Percentiles rank a stretch among this genome's conserved stretches.
Evolutionary conservation across 2,888 invertebrate species (phyloP).

Genomic region (Drepana falcataria): DNA sequence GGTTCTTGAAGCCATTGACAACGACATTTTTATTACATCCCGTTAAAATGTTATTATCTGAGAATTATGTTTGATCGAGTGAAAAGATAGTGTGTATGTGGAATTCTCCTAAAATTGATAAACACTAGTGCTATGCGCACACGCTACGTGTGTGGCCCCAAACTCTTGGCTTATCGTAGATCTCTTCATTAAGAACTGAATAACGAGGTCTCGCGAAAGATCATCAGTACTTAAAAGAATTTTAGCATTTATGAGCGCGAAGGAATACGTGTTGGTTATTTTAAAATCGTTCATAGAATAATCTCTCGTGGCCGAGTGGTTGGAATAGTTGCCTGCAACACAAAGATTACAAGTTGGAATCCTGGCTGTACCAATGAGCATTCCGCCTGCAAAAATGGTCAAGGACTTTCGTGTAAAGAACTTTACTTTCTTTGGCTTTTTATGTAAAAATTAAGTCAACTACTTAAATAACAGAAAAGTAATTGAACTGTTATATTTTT

Average conservation of each 20-base stretch:
- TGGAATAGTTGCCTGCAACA: too few relatives aligned
- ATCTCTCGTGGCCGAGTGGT: too few relatives aligned
- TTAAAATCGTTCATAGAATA: too few relatives aligned
- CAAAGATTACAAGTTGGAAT: too few relatives aligned
- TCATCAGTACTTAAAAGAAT: background rate
- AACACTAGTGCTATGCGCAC: conserved; percentile 6
- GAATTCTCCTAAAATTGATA: background rate
- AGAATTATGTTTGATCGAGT: background rate
- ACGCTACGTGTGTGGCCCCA: conserved; percentile 47
- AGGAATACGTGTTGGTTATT: too few relatives aligned
- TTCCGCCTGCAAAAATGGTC: too few relatives aligned
- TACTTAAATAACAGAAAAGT: too few relatives aligned
- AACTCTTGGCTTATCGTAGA: conserved; percentile 37
- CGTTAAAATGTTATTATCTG: background rate
- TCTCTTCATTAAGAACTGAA: conserved; percentile 52
- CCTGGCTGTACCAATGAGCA: too few relatives aligned
- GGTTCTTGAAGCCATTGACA: background rate
- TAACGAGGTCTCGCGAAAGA: conserved; percentile 27
- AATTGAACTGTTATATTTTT: too few relatives aligned
- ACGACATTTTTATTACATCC: background rate
- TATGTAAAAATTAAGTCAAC: too few relatives aligned
- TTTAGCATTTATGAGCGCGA: background rate
- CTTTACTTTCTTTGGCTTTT: too few relatives aligned
- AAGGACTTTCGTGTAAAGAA: too few relatives aligned
- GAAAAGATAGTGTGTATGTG: background rate